Percentiles rank a stretch among this genome's conserved stretches.
Conservation (phyloP, 2,888 invertebrate species). For the Siphonodentalium dalli region DNA sequence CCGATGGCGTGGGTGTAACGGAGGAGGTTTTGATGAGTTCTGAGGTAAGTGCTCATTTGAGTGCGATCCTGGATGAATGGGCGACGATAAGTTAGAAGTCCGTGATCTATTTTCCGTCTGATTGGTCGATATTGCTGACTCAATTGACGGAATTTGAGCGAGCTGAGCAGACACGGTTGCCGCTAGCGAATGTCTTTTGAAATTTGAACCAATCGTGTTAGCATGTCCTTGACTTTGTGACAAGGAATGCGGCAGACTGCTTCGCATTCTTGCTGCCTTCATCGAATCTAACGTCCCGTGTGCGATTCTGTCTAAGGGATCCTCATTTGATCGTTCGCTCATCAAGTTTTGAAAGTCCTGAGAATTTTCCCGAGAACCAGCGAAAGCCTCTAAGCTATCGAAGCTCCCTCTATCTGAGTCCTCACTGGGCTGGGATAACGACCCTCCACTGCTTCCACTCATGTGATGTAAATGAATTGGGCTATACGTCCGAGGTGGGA, state of each 20-base stretch:
- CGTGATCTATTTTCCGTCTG: too few relatives aligned
- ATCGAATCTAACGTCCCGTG: too few relatives aligned
- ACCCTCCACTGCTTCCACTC: slow-evolving; percentile 27
- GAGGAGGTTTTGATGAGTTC: slow-evolving; percentile 39
- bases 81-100: slow-evolving; percentile 18
- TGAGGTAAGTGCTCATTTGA: slow-evolving; percentile 14
- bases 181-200: too few relatives aligned
- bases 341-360: slow-evolving; percentile 16
- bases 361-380: slow-evolving; percentile 47
- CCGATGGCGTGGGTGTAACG: slow-evolving; percentile 39
- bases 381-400: slow-evolving; percentile 54
- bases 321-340: too few relatives aligned
- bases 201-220: too few relatives aligned
- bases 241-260: too few relatives aligned
- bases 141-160: slow-evolving; percentile 33
- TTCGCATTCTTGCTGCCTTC: too few relatives aligned
- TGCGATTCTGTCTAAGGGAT: too few relatives aligned
- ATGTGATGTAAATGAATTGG: slow-evolving; percentile 42
- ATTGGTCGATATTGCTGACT: slow-evolving; percentile 28
- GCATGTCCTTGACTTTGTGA: too few relatives aligned
- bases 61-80: slow-evolving; percentile 27
- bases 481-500: slow-evolving; percentile 56
- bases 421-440: slow-evolving; percentile 27
- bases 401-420: slow-evolving; percentile 48
- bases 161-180: slow-evolving; percentile 32